Evolutionary conservation across 2,113 vertebrate genomes (phyloP), one percentile per base, ranked within the genome.

Genomic region (Salminus brasiliensis): DNA sequence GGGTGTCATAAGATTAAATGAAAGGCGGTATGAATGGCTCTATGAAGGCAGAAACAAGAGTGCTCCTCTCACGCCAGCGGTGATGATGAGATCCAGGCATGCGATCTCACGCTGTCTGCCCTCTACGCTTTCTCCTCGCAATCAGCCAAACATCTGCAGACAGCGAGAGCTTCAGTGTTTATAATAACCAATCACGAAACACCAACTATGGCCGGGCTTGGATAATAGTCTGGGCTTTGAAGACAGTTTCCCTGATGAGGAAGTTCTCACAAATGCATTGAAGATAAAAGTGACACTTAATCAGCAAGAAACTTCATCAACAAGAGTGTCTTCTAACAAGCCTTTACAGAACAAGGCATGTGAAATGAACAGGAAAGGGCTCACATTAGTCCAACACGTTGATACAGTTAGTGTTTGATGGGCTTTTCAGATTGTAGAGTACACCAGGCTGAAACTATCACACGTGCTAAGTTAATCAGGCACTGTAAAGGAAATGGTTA

Each of bases 91-190:
- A 84, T 86, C 79, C 86, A 89, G 86, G 43, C 69, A 27, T 67
- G 34, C 18, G 0, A 63, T 72, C 69, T 83, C 7, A 66, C 69
- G n/a, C 18, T 76, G 29, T 52, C 32, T 41, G 32, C 76, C 53
- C 25, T 52, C 15, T 25, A 68, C 59, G 34, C 60, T 45, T 68
- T n/a, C 43, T 13, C 69, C 43, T 75, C 30, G 55, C 60, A 83
- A 87, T 88, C 83, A 78, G 76, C 1, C 5, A 80, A 85, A 84
- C 85, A 90, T 90, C 86, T 86, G 85, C 81, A 76, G 55, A 81
- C 66, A 82, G 63, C 72, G 29, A 27, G 39, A 67, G 84, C 85
- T 85, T 88, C 83, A 34, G 68, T 87, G 87, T 92, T 90, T 91
- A 90, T 84, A 83, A 79, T 57, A 59, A 39, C 74, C 72, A 77